These are phyloP conservation scores for Lobophora halterata DNA, from an alignment of 2,888 invertebrate genomes.

Conservation along the genomic window DNA sequence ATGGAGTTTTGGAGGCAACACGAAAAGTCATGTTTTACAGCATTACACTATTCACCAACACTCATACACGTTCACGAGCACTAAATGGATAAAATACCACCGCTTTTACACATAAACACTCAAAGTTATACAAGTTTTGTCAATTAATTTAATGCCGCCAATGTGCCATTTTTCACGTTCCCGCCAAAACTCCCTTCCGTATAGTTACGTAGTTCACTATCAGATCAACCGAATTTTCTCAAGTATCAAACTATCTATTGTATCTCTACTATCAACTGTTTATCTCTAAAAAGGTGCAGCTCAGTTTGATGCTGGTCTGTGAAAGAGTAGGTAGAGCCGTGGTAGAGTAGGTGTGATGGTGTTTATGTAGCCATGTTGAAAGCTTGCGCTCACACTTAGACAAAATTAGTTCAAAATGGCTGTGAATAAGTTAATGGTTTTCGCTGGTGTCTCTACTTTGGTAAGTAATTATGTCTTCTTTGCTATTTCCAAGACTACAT, in stretches of 20 bases:
- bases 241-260: constrained; percentile 23
- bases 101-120: too few relatives aligned
- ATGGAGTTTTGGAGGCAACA: too few relatives aligned
- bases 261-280: constrained; percentile 31
- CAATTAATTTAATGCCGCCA: too few relatives aligned
- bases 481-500: too few relatives aligned
- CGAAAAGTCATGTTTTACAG: too few relatives aligned
- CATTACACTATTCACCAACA: too few relatives aligned
- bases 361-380: constrained; percentile 1
- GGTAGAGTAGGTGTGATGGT: constrained; percentile 20
- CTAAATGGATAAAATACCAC: too few relatives aligned
- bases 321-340: constrained; percentile 28
- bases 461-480: constrained; percentile 33
- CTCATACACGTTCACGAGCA: too few relatives aligned
- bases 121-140: too few relatives aligned
- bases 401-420: constrained; percentile 30
- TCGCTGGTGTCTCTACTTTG: constrained; percentile 44
- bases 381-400: constrained; percentile 19
- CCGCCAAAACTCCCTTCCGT: too few relatives aligned
- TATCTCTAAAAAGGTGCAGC: constrained; percentile 38
- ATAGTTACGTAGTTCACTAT: constrained; percentile 17
- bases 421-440: constrained; percentile 43
- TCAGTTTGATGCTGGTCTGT: constrained; percentile 48
- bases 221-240: constrained; percentile 23
- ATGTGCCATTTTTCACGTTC: too few relatives aligned